These are phyloP conservation scores for Pachyramphus minor DNA, from an alignment of 2,113 vertebrate genomes.

Conservation along the genomic window DNA sequence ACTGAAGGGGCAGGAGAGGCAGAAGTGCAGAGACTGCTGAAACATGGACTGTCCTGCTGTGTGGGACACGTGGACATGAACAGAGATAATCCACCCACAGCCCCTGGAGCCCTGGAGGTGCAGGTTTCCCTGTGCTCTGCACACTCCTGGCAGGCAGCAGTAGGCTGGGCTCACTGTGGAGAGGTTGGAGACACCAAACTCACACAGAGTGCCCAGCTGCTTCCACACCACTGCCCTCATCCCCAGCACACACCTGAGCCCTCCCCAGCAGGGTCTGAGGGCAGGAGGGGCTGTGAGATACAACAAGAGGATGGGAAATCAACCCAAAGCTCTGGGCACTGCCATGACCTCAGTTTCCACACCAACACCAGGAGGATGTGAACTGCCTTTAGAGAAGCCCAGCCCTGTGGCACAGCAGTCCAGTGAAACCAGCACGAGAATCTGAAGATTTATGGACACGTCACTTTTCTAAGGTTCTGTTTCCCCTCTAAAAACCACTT, in stretches of 20 bases:
- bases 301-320: neutral
- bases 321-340: neutral
- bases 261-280: neutral
- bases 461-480: neutral
- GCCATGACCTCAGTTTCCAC: neutral
- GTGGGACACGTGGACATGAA: neutral
- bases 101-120: neutral
- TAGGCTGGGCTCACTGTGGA: neutral
- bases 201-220: neutral
- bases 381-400: neutral
- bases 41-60: neutral
- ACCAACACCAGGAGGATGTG: neutral
- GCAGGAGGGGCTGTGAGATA: neutral
- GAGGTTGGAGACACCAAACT: neutral
- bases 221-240: neutral
- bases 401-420: neutral
- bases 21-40: neutral
- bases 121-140: neutral
- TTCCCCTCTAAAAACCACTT: neutral
- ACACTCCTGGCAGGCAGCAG: neutral
- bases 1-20: neutral
- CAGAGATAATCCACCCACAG: neutral
- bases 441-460: neutral
- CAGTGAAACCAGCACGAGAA: neutral
- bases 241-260: neutral